Conservation (phyloP, 1,140 invertebrate genomes). For the Carposina sasakii region DNA sequence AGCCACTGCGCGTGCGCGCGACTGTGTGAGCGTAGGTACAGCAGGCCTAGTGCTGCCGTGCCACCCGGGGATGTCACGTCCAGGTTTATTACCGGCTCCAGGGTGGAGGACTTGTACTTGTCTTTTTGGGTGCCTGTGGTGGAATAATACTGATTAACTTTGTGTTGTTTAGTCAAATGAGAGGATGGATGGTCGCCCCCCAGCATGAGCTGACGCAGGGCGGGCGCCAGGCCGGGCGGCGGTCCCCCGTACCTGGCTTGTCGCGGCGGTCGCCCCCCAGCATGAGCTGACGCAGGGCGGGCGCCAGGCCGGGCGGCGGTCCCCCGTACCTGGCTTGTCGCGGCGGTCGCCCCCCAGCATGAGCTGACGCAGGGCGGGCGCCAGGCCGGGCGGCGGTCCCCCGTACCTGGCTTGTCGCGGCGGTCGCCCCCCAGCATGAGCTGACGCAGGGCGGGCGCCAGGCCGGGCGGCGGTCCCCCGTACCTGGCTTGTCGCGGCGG, state of each 20-base stretch:
- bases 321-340: slow-evolving; percentile 75
- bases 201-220: slow-evolving; percentile 94
- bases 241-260: background rate
- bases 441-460: slow-evolving; percentile 90
- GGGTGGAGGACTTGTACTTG: slow-evolving; percentile 88
- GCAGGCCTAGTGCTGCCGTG: slow-evolving; percentile 93
- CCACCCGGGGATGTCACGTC: slow-evolving; percentile 97
- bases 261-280: slow-evolving; percentile 83
- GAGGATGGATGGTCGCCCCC: too few species aligned
- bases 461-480: slow-evolving; percentile 84
- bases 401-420: slow-evolving; percentile 74
- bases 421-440: slow-evolving; percentile 92
- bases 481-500: slow-evolving; percentile 56
- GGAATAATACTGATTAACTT: too few species aligned
- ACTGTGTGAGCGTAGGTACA: slow-evolving; percentile 92
- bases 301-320: slow-evolving; percentile 82
- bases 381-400: slow-evolving; percentile 83
- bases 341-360: slow-evolving; percentile 90
- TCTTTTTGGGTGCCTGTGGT: slow-evolving; percentile 82
- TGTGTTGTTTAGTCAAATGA: too few species aligned
- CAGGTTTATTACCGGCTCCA: slow-evolving; percentile 92
- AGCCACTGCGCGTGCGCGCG: slow-evolving; percentile 95
- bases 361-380: slow-evolving; percentile 91
- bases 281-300: slow-evolving; percentile 94
- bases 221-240: slow-evolving; percentile 78